Base-by-base conservation (phyloP, 2,888 invertebrate species). In the Strigamia transsilvanica region DNA sequence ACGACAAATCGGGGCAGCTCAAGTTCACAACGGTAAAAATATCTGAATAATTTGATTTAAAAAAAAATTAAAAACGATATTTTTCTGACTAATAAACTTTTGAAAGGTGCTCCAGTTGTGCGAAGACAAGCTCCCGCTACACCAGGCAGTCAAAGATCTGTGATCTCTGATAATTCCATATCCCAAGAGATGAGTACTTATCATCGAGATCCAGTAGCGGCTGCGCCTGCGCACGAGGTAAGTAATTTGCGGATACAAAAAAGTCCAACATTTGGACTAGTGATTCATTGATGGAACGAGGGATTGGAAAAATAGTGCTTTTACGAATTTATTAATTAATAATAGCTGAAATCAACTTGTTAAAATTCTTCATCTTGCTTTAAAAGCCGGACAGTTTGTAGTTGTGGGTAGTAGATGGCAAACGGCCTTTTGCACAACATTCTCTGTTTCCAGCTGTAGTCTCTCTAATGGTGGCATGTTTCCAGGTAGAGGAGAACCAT, bases 401-500 rank as follows among this genome's bases (percentile, higher is more conserved):
- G 56, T 56, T 56, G 3, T 56, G 1, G 56, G 18, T 56, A 56
- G 56, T 56, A 56, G 56, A 41, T 81, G 23, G 73, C 81, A 81
- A 18, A 27, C n/a, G 73, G 38, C 34, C 13, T 34, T 41, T 41
- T 15, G 2, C 38, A 73, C 81, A 66, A 34, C 41, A 38, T 80
- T 80, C 32, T 80, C 27, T 82, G 23, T 27, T 82, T 23, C 73
- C 46, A 32, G 41, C 73, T 80, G 77, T 80, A 34, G 80, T 23
- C 56, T 82, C 27, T 61, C 73, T 32, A 82, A 80, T 80, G 73
- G 46, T 73, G 21, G 61, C 80, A 66, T 80, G 80, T 82, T 82
- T 82, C 21, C 82, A 82, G 82, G 82, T 82, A 41, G 77, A 42
- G 78, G 79, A 79, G 66, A 66, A 82, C 80, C 61, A 79, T n/a